Base-by-base conservation (phyloP, 2,888 invertebrate genomes). In the Saturnia pavonia region DNA sequence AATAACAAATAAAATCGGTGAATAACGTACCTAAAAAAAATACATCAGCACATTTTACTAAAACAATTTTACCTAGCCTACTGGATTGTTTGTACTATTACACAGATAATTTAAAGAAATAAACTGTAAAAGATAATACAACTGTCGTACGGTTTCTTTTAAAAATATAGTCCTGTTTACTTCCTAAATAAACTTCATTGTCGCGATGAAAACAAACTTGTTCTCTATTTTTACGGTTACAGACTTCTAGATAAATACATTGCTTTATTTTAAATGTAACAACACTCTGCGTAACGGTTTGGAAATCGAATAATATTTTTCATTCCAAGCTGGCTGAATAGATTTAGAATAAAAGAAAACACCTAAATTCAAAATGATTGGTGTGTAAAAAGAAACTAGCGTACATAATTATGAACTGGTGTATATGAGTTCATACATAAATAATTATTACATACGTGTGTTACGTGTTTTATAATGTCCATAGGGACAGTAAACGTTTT, bases 201-300 rank as follows among this genome's bases (percentile, higher is more conserved):
- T 83, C 80, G 75, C 78, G 80, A 75, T 78, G 76, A 82, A 85
- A 85, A 85, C 83, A 85, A 84, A 83, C 77, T 81, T 78, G 76
- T 81, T 80, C 78, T 75, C 77, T 77, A 77, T 78, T 81, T 82
- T 82, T 83, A 82, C 79, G 74, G 76, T 72, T 60, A 27, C 27
- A 60, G 25, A 27, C 12, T 27, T 4, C 57, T 60, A 60, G 57
- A 60, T 14, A 60, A 14, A 60, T 60, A 25, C 57, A 60, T 60
- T 60, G 25, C 27, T 60, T 60, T 60, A 27, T 60, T 27, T 27
- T 60, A 14, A 25, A 27, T 9, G 11, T 27, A 60, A 60, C 27
- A 27, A 25, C 27, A 14, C 27, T n/a, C n/a, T 60, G 4, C 25
- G 57, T 27, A 27, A 60, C 3, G 16, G 25, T 60, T 27, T 2